Evolutionary conservation across 2,797 vertebrate species (phyloP).

Genomic region (Xenops minutus): DNA sequence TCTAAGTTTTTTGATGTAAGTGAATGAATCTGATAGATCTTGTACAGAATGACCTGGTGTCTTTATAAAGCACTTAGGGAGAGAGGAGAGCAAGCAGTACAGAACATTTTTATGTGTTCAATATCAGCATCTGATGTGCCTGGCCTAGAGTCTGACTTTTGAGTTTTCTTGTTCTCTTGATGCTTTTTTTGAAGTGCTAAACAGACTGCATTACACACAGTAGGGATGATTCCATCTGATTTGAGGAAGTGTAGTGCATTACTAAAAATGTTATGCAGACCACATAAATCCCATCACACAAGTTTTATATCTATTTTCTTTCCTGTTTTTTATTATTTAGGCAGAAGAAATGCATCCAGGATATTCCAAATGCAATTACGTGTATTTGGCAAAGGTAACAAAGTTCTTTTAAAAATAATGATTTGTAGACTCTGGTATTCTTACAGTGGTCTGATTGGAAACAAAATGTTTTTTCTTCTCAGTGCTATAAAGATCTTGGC

Average conservation of each 20-base stretch:
- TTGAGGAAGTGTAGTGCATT: not conserved
- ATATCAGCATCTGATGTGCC: not conserved
- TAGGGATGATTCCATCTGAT: not conserved
- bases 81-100: not conserved
- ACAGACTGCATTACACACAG: not conserved
- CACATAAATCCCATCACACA: not conserved
- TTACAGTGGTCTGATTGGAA: constrained; percentile 16
- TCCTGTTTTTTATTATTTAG: constrained; percentile 72
- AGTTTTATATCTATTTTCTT: constrained; percentile 14
- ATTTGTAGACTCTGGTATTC: not conserved
- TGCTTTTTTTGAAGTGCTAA: not conserved
- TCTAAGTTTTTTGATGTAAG: not conserved
- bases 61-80: not conserved
- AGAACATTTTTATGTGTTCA: not conserved
- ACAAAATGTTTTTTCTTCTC: constrained; percentile 59
- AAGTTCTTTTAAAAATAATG: constrained; percentile 9
- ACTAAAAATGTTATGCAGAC: not conserved
- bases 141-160: not conserved
- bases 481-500: constrained; percentile 91
- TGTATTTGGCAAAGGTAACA: constrained; percentile 93
- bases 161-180: not conserved
- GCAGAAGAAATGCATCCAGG: constrained; percentile 89
- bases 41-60: not conserved
- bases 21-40: not conserved
- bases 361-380: constrained; percentile 92